Conservation (phyloP, 2,797 vertebrate genomes). For the Pseudocheirus occidentalis region DNA sequence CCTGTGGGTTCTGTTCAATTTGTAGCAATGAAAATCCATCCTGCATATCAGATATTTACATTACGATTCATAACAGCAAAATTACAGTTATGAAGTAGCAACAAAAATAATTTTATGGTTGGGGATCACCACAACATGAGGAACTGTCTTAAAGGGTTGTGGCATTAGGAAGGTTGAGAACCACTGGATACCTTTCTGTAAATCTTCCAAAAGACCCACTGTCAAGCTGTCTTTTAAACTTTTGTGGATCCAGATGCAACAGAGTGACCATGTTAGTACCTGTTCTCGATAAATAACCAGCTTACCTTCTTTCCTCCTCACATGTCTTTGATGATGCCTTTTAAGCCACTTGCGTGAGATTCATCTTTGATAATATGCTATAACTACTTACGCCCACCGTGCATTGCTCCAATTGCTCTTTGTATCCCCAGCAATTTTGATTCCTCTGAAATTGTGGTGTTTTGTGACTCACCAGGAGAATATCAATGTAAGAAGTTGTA, state of each 20-base stretch:
- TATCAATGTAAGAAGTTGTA: neutral
- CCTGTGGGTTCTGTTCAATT: too few species aligned
- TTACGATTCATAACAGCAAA: too few species aligned
- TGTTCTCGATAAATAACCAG: neutral
- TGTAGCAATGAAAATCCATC: too few species aligned
- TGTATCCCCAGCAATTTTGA: neutral
- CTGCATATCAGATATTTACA: too few species aligned
- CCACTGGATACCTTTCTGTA: neutral
- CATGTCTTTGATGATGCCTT: neutral
- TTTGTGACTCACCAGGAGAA: neutral
- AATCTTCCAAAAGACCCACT: neutral
- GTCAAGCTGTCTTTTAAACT: neutral
- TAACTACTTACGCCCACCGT: neutral
- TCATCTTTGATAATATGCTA: neutral
- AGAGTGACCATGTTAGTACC: neutral
- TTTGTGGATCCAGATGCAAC: neutral
- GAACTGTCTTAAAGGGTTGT: too few species aligned
- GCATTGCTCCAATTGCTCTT: neutral
- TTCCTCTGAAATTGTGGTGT: neutral
- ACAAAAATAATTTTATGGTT: too few species aligned
- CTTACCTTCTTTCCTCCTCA: neutral
- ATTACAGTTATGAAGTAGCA: too few species aligned
- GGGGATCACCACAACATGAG: too few species aligned
- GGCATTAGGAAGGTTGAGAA: too few species aligned
- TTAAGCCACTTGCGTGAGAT: neutral